These are phyloP conservation scores for Tympanuchus pallidicinctus DNA, from an alignment of 2,113 vertebrate genomes.

Conservation along the genomic window DNA sequence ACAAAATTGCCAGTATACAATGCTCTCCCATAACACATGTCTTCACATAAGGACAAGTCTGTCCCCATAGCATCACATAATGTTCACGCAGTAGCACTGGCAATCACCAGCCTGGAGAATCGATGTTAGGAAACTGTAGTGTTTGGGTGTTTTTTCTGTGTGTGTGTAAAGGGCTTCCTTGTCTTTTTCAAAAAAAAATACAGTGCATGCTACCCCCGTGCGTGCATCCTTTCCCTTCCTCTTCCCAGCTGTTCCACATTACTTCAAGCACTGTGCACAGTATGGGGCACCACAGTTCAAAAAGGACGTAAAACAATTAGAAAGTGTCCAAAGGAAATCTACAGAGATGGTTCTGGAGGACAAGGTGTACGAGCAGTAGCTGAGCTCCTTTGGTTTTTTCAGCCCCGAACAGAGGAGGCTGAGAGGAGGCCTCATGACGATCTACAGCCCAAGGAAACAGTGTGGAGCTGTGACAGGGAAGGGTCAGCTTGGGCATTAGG, in stretches of 20 bases:
- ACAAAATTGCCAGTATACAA: not conserved
- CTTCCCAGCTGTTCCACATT: not conserved
- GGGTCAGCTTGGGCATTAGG: no score
- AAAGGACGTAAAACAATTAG: no score
- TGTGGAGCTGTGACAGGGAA: no score
- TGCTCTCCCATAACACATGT: fast-evolving
- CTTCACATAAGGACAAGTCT: not conserved
- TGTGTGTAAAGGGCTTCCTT: not conserved
- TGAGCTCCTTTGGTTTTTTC: no score
- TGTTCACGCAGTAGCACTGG: not conserved
- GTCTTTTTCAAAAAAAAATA: not conserved
- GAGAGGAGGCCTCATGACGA: no score
- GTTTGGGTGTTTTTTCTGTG: not conserved
- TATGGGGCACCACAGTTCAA: no score
- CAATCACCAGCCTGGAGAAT: not conserved
- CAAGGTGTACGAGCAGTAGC: no score
- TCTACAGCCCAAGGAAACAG: no score
- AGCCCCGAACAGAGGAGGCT: no score
- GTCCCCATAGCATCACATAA: not conserved
- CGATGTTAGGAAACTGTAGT: not conserved
- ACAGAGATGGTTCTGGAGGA: no score
- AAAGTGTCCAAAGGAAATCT: no score
- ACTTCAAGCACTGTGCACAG: no score
- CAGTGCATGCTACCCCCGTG: not conserved
- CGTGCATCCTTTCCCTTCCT: not conserved